phyloP scores from a whole-genome alignment of 2,888 invertebrate species.

The Merodon equestris region DNA sequence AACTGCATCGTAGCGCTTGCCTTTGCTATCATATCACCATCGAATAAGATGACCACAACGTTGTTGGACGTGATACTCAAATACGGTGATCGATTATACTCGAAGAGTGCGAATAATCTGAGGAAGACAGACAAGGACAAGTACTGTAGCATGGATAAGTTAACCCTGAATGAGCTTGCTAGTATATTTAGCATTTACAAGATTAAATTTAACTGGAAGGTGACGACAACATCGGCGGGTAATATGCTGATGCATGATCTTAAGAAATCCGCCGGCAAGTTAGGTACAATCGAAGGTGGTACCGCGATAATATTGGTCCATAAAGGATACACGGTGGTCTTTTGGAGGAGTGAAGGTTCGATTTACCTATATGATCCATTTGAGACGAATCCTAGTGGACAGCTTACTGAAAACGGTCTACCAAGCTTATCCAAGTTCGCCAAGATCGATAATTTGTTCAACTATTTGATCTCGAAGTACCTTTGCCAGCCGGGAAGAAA shows the following conservation, averaged over 20 bases:
- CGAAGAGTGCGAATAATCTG: constrained; percentile 72
- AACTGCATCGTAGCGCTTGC: constrained; percentile 82
- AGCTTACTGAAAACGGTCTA: constrained; percentile 72
- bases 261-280: constrained; percentile 37
- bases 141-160: constrained; percentile 69
- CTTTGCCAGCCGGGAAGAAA: constrained; percentile 52
- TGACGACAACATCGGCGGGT: constrained; percentile 18
- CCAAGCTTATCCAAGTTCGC: constrained; percentile 77
- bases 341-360: constrained; percentile 77
- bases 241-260: constrained; percentile 34
- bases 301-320: constrained; percentile 75
- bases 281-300: constrained; percentile 51
- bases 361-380: constrained; percentile 80
- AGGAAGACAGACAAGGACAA: constrained; percentile 19
- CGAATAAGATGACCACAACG: constrained; percentile 81
- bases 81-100: constrained; percentile 83
- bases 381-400: constrained; percentile 78
- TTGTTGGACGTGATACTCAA: constrained; percentile 82
- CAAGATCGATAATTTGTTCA: constrained; percentile 72
- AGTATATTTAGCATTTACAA: constrained; percentile 72
- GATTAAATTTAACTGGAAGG: constrained; percentile 58
- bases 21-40: constrained; percentile 81
- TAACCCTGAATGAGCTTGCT: constrained; percentile 70
- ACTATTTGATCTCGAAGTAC: constrained; percentile 75
- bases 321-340: constrained; percentile 75